These are phyloP conservation scores for Zaprionus nigranus DNA, from an alignment of 1,140 invertebrate species.

Conservation along the genomic window DNA sequence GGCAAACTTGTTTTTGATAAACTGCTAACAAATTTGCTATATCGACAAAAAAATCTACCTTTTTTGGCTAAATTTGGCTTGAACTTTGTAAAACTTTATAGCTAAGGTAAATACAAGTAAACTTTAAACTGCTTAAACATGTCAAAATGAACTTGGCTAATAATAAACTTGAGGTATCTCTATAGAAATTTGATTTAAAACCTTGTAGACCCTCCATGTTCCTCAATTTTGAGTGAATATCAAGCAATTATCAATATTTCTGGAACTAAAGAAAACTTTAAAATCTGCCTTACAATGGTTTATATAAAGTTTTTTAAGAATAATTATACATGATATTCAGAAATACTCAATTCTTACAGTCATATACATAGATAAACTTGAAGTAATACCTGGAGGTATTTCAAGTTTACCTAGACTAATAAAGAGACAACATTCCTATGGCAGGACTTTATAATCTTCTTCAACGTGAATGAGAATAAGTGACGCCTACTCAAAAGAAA, in stretches of 20 bases:
- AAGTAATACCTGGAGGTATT: neutral
- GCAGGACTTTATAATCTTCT: neutral
- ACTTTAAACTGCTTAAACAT: neutral
- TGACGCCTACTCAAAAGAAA: constrained; percentile 24
- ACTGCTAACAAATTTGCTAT: neutral
- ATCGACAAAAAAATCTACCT: neutral
- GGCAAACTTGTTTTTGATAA: neutral
- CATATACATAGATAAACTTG: neutral
- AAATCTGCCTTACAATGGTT: too few relatives aligned
- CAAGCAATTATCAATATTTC: too few relatives aligned
- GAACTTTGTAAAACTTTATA: neutral
- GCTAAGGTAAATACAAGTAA: neutral
- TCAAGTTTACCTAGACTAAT: neutral
- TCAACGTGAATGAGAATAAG: constrained; percentile 26
- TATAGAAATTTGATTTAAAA: too few relatives aligned
- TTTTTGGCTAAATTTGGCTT: neutral
- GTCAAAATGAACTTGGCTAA: too few relatives aligned
- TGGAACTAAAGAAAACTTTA: too few relatives aligned
- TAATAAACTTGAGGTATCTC: too few relatives aligned
- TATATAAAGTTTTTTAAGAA: too few relatives aligned
- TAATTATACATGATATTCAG: neutral
- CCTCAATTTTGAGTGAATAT: too few relatives aligned
- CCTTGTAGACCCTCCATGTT: too few relatives aligned
- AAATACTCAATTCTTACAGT: too few relatives aligned
- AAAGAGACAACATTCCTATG: neutral